These are phyloP conservation scores for Molorchus minor DNA, from an alignment of 2,888 invertebrate species.

Conservation along the genomic window DNA sequence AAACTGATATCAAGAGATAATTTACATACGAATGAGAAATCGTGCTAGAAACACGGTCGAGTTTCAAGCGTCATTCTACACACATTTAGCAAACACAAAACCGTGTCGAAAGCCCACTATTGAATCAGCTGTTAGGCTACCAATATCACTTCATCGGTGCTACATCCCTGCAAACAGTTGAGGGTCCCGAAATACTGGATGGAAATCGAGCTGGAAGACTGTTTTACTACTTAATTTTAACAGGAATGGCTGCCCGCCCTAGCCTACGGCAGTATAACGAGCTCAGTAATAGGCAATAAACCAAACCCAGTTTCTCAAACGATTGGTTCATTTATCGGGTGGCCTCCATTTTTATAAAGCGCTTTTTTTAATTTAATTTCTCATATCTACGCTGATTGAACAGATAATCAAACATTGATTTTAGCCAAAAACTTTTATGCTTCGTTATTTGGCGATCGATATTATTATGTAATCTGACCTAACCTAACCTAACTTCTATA, in stretches of 20 bases:
- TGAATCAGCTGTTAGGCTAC: conserved; percentile 43
- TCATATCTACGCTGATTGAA: neutral
- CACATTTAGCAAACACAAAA: conserved; percentile 49
- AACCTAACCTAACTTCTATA: too few relatives aligned
- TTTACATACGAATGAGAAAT: conserved; percentile 48
- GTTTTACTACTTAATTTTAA: conserved; percentile 1
- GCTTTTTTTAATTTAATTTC: neutral
- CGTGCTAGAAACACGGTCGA: conserved; percentile 43
- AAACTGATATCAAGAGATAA: conserved; percentile 45
- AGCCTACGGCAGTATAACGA: neutral
- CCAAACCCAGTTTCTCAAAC: neutral
- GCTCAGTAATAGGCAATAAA: neutral
- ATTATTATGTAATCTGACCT: too few relatives aligned
- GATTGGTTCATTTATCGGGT: conserved; percentile 1
- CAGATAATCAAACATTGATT: too few relatives aligned
- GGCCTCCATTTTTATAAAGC: neutral
- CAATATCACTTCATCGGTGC: conserved; percentile 34
- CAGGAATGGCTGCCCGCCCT: neutral
- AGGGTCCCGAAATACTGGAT: conserved; percentile 13
- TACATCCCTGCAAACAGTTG: conserved; percentile 31
- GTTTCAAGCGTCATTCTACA: conserved; percentile 43
- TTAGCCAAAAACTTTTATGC: too few relatives aligned
- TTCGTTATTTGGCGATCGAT: too few relatives aligned
- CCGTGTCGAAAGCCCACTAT: conserved; percentile 44
- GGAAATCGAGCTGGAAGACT: neutral